Evolutionary conservation across 1,140 invertebrate genomes (phyloP), one percentile per base, ranked within the genome.

Genomic region (Leptonema lineaticorne): DNA sequence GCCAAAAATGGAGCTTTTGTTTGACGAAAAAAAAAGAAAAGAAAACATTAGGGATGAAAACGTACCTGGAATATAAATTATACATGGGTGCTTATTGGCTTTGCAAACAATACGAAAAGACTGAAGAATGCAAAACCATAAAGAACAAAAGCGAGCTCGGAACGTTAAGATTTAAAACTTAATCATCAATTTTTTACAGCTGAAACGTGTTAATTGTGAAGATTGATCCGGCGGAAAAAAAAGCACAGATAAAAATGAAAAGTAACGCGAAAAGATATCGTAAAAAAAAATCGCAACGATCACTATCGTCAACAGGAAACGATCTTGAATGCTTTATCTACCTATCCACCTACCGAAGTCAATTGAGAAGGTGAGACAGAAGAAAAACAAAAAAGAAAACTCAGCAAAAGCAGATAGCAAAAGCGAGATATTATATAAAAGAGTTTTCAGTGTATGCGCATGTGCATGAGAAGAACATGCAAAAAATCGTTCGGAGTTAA

Each of bases 401-500:
- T 58, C 22, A 9, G 27, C 48, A 18, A 20, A 18, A 53, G 48
- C 26, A 26, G 26, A 58, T 58, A 27, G 24, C 7, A 16, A 18
- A 53, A 20, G 8, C 18, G 24, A 58, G 56, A 58, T n/a, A n/a
- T n/a, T n/a, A n/a, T n/a, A n/a, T 62, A 62, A 45, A 62, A 45
- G 27, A 62, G 59, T 62, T 62, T 53, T 53, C 50, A 53, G 20
- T 53, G 50, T 53, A 26, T 53, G 56, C 8, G n/a, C 45, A 33
- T 27, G 59, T 46, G 62, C 62, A 64, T n/a, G n/a, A n/a, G n/a
- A n/a, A n/a, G n/a, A n/a, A n/a, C n/a, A n/a, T n/a, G n/a, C n/a
- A n/a, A n/a, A 64, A 64, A 64, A 64, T 26, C 20, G 41, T 28
- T n/a, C 29, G 27, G 41, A 50, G 41, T 50, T 64, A 64, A 64